These are phyloP conservation scores for Drosophila virilis DNA, from an alignment of 1,140 invertebrate species.

Conservation along the genomic window DNA sequence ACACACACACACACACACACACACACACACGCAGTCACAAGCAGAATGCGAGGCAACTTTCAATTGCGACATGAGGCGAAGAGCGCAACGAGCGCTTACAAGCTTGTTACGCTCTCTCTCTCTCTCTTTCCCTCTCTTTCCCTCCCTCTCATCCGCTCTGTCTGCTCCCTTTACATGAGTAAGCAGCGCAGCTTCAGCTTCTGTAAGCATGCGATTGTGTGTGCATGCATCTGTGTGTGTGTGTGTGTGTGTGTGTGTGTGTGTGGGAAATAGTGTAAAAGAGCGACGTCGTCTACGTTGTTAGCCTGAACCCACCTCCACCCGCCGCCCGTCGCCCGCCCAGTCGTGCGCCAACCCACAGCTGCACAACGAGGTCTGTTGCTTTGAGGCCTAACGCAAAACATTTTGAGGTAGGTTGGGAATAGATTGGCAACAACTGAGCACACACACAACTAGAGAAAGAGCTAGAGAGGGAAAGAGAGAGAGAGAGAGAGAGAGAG, in stretches of 20 bases:
- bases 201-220: conserved; percentile 54
- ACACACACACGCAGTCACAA: conserved; percentile 3
- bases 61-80: conserved; percentile 75
- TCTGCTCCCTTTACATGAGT: conserved; percentile 59
- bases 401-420: conserved; percentile 84
- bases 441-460: conserved; percentile 47
- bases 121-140: conserved; percentile 13
- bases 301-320: not conserved
- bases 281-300: conserved; percentile 53
- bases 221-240: conserved; percentile 24
- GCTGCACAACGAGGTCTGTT: conserved; percentile 73
- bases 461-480: conserved; percentile 16
- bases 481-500: conserved; percentile 3
- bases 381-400: conserved; percentile 82
- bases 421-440: conserved; percentile 81
- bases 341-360: conserved; percentile 2
- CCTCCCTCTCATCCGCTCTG: conserved; percentile 15
- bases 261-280: conserved; percentile 79
- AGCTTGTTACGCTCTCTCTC: conserved; percentile 25
- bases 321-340: not conserved
- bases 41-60: conserved; percentile 63
- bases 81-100: conserved; percentile 49
- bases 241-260: conserved; percentile 22
- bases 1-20: conserved; percentile 15
- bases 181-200: conserved; percentile 68